phyloP scores from a whole-genome alignment of 2,888 invertebrate species.

The Tipula helvola region DNA sequence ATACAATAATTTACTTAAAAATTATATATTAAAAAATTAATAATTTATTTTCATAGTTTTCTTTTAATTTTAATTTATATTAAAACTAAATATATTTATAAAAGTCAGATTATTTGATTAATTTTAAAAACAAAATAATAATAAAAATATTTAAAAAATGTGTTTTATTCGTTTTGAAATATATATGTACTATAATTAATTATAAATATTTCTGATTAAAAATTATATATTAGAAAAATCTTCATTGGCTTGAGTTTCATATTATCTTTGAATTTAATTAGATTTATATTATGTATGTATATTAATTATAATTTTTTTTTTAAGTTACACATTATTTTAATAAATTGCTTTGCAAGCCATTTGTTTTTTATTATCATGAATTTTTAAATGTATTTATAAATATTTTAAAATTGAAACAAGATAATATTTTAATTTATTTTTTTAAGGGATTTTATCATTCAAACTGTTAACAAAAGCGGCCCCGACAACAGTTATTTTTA shows the following conservation, averaged over 20 bases:
- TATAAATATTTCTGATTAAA: neutral
- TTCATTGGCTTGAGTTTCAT: slow-evolving; percentile 10
- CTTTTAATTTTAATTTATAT: neutral
- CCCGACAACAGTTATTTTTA: neutral
- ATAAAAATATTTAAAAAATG: neutral
- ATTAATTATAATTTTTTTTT: neutral
- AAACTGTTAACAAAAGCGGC: neutral
- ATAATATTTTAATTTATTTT: neutral
- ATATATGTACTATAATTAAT: neutral
- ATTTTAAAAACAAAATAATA: neutral
- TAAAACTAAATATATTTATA: neutral
- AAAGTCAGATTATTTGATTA: neutral
- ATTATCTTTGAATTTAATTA: neutral
- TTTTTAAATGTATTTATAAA: neutral
- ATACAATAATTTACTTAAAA: slow-evolving; percentile 4
- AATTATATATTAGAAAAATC: neutral
- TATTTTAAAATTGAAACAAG: neutral
- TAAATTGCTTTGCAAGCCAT: neutral
- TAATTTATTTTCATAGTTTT: neutral
- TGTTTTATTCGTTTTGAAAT: neutral
- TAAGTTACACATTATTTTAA: neutral
- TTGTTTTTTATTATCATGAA: neutral
- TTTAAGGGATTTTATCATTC: neutral
- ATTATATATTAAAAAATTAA: neutral
- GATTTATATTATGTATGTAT: neutral